Conservation (phyloP, 2,113 vertebrate species). For the Poeciliopsis occidentalis region DNA sequence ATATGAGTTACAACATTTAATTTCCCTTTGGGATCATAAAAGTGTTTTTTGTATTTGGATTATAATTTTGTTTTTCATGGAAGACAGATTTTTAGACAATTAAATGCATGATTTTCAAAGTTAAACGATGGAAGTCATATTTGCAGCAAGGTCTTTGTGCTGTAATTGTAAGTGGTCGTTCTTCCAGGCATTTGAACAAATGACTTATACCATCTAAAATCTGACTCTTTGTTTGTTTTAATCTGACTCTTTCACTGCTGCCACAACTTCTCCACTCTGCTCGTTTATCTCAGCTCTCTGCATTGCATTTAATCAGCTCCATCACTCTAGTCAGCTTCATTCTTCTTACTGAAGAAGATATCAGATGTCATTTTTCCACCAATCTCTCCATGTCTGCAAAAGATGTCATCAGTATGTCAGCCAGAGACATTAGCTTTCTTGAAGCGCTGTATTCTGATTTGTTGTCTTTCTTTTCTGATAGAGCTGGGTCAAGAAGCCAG, state of each 20-base stretch:
- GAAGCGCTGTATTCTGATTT: too few relatives aligned
- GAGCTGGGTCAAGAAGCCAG: not conserved
- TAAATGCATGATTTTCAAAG: too few relatives aligned
- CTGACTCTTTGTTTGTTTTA: not conserved
- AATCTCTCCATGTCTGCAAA: slow-evolving; percentile 17
- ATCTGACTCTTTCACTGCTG: not conserved
- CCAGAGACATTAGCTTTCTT: too few relatives aligned
- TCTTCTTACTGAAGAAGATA: slow-evolving; percentile 10
- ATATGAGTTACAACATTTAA: too few relatives aligned
- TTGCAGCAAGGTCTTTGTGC: not conserved
- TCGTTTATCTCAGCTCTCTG: slow-evolving; percentile 20
- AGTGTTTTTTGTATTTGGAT: too few relatives aligned
- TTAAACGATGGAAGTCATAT: accelerated
- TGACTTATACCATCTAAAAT: not conserved
- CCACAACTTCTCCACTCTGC: slow-evolving; percentile 1
- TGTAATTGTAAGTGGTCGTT: not conserved
- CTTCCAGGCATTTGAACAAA: slow-evolving; percentile 14
- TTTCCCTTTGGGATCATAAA: too few relatives aligned
- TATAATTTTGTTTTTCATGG: too few relatives aligned
- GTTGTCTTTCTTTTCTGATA: too few relatives aligned
- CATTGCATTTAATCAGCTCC: slow-evolving; percentile 43
- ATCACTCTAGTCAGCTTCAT: slow-evolving; percentile 12
- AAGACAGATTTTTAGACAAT: too few relatives aligned
- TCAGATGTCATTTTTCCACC: slow-evolving; percentile 32
- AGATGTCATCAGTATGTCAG: too few relatives aligned